Evolutionary conservation across 2,888 invertebrate species (phyloP).

Genomic region (Cheilosia soror): DNA sequence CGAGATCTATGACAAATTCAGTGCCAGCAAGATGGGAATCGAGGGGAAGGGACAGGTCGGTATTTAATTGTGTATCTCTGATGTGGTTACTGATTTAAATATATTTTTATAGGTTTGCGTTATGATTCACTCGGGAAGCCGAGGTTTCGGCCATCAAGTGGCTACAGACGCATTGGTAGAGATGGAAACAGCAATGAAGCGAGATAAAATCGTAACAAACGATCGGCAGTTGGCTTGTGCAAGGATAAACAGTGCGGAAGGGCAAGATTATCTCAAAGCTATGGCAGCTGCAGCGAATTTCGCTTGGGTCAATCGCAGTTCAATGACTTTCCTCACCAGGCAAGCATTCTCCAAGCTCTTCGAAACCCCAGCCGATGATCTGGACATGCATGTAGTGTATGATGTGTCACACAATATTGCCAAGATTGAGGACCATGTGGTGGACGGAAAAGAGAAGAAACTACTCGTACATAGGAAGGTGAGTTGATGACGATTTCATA

Average conservation of each 20-base stretch:
- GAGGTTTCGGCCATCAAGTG: slow-evolving; percentile 99
- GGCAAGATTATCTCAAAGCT: slow-evolving; percentile 98
- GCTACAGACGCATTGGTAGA: slow-evolving; percentile 97
- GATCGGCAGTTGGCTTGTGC: slow-evolving; percentile 99
- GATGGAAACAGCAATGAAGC: slow-evolving; percentile 99
- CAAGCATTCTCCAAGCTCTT: slow-evolving; percentile 99
- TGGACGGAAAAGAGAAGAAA: slow-evolving; percentile 96
- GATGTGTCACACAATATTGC: slow-evolving; percentile 99
- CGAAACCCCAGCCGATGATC: slow-evolving; percentile 96
- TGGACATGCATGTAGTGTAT: slow-evolving; percentile 99
- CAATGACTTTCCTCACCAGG: slow-evolving; percentile 98
- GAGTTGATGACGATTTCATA: slow-evolving; percentile 63
- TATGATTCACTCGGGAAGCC: slow-evolving; percentile 99
- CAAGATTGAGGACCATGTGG: slow-evolving; percentile 97
- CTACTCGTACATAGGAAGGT: slow-evolving; percentile 98
- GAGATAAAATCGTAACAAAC: slow-evolving; percentile 98
- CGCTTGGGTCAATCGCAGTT: slow-evolving; percentile 99
- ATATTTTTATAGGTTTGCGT: slow-evolving; percentile 90
- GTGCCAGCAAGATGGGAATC: slow-evolving; percentile 99
- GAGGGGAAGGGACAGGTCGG: slow-evolving; percentile 92
- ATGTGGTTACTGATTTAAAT: background rate
- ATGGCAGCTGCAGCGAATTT: slow-evolving; percentile 99
- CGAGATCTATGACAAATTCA: slow-evolving; percentile 98
- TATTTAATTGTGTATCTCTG: background rate
- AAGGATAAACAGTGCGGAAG: slow-evolving; percentile 94